These are phyloP conservation scores for Sclerurus mexicanus DNA, from an alignment of 2,113 vertebrate genomes.

Conservation along the genomic window DNA sequence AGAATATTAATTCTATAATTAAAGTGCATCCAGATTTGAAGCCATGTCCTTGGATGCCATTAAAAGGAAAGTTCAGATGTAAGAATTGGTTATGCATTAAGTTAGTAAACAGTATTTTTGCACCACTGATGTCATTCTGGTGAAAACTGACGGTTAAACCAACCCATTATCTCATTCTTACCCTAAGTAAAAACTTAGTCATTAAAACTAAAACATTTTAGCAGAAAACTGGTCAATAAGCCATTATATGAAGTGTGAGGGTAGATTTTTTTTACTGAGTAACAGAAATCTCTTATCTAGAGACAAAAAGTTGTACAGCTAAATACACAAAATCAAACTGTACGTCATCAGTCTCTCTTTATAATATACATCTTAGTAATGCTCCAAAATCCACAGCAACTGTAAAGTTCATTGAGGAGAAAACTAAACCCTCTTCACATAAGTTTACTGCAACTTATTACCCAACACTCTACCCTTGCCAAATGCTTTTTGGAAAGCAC, in stretches of 20 bases:
- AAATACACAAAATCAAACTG: neutral
- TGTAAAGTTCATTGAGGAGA: neutral
- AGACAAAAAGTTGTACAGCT: neutral
- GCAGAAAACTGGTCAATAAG: neutral
- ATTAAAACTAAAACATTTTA: neutral
- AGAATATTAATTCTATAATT: neutral
- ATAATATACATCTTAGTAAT: neutral
- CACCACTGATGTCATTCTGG: neutral
- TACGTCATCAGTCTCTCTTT: neutral
- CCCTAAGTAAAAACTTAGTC: neutral
- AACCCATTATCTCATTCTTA: neutral
- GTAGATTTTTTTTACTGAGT: neutral
- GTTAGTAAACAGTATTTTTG: neutral
- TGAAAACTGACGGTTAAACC: neutral
- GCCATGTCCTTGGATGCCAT: neutral
- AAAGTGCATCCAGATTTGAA: neutral
- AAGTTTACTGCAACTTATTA: neutral
- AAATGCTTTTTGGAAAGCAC: neutral
- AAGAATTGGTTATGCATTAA: rapidly evolving
- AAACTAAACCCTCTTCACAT: neutral
- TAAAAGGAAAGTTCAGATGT: neutral
- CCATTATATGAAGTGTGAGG: neutral
- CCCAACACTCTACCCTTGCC: neutral
- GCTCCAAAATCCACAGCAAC: neutral
- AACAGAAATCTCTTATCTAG: neutral